Percentiles rank a stretch among this genome's conserved stretches.
Conservation (phyloP, 2,113 vertebrate genomes). For the Odocoileus hemionus region DNA sequence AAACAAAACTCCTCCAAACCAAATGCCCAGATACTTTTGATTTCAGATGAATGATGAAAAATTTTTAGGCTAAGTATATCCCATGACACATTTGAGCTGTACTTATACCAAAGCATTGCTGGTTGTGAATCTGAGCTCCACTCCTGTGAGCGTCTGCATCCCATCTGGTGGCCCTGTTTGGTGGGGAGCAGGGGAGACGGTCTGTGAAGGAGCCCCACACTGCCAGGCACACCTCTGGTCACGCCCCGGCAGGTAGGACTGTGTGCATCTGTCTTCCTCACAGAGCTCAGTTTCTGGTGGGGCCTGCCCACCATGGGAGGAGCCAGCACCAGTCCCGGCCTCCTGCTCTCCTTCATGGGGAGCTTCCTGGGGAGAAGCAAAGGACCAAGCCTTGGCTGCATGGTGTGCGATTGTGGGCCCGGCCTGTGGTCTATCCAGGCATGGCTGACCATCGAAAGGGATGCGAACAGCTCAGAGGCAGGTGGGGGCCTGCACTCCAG, state of each 20-base stretch:
- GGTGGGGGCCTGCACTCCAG: neutral
- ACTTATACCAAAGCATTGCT: neutral
- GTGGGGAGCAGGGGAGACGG: neutral
- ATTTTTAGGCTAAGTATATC: neutral
- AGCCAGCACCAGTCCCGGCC: neutral
- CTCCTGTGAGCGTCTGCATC: accelerated
- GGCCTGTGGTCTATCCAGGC: accelerated
- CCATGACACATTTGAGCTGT: neutral
- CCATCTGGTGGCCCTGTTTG: neutral
- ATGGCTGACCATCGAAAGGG: neutral
- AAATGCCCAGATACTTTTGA: neutral
- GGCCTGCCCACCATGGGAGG: neutral
- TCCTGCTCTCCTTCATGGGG: neutral
- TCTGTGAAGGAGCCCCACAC: neutral
- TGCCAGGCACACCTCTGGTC: neutral
- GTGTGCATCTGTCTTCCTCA: neutral
- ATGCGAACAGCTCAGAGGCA: neutral
- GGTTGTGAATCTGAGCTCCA: neutral
- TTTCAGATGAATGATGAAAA: neutral
- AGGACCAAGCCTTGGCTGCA: neutral
- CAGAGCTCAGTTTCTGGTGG: accelerated
- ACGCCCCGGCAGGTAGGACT: too few relatives aligned
- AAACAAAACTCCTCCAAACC: neutral
- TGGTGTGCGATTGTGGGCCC: neutral
- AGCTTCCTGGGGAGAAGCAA: neutral